A percentile compares a stretch with the other conserved stretches of the same genome.
These are phyloP conservation scores for Raillietiella orientalis DNA, from an alignment of 2,888 invertebrate species.

Conservation along the genomic window DNA sequence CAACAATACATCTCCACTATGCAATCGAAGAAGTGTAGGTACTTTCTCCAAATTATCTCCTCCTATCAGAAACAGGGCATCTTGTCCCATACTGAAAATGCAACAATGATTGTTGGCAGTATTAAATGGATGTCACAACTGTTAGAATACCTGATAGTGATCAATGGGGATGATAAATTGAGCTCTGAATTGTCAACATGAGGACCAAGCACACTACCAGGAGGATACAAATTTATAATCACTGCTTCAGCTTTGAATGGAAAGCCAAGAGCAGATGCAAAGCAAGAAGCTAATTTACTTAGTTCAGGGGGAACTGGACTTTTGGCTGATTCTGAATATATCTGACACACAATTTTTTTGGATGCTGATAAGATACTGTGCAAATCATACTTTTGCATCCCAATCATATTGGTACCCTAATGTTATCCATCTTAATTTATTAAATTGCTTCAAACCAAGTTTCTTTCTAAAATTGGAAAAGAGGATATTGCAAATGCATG, in stretches of 20 bases:
- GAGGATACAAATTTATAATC: slow-evolving; percentile 81
- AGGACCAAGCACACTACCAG: slow-evolving; percentile 64
- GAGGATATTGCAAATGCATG: background rate
- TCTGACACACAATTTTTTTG: slow-evolving; percentile 13
- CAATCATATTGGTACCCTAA: slow-evolving; percentile 94
- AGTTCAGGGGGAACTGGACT: slow-evolving; percentile 40
- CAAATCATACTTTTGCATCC: slow-evolving; percentile 45
- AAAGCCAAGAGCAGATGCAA: slow-evolving; percentile 24
- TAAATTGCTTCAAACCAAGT: too few relatives aligned
- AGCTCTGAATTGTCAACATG: slow-evolving; percentile 84
- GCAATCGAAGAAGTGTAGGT: slow-evolving; percentile 24
- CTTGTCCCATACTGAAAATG: slow-evolving; percentile 53
- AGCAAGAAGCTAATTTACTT: slow-evolving; percentile 22
- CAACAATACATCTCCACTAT: slow-evolving; percentile 63
- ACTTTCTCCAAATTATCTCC: slow-evolving; percentile 27
- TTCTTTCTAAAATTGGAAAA: too few relatives aligned
- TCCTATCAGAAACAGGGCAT: slow-evolving; percentile 74
- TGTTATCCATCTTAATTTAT: slow-evolving; percentile 63
- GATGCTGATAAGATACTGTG: slow-evolving; percentile 1
- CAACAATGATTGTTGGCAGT: background rate
- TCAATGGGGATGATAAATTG: slow-evolving; percentile 48
- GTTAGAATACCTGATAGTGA: slow-evolving; percentile 66
- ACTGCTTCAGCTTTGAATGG: slow-evolving; percentile 55
- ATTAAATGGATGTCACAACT: slow-evolving; percentile 3
- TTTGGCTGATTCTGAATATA: slow-evolving; percentile 31